Conservation (phyloP, 2,888 invertebrate species). For the Sminthurinus aureus region DNA sequence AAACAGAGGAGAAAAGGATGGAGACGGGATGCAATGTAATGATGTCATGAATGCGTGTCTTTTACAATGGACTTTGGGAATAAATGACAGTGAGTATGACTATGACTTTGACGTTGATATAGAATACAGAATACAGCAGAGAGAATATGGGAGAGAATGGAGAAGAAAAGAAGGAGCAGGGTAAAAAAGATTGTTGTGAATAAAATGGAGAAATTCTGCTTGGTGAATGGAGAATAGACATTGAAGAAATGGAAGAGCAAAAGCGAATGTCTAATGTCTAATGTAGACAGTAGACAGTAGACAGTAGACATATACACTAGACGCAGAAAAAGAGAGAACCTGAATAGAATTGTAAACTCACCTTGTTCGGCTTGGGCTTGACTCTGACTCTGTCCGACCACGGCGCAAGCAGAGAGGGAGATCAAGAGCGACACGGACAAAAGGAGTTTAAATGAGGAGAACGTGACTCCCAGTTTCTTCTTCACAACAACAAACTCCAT, state of each 20-base stretch:
- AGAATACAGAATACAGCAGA: no score
- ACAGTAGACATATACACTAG: not conserved
- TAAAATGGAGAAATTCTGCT: no score
- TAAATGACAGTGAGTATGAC: not conserved
- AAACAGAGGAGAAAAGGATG: no score
- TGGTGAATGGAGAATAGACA: no score
- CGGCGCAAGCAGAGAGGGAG: not conserved
- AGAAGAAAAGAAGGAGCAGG: not conserved
- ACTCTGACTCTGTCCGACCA: no score
- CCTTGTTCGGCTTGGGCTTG: constrained; percentile 4
- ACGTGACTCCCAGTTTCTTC: constrained; percentile 16
- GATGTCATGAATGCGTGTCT: not conserved
- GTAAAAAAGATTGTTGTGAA: no score
- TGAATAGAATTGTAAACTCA: constrained; percentile 25
- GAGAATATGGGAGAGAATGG: not conserved
- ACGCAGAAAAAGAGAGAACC: not conserved
- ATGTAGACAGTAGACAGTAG: no score
- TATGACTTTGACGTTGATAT: not conserved
- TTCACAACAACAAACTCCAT: not conserved
- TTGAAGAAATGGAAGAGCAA: no score
- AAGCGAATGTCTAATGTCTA: no score
- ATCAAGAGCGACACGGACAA: not conserved
- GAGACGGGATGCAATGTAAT: no score
- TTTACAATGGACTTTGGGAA: not conserved
- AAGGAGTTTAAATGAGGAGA: constrained; percentile 10